Evolutionary conservation across 2,888 invertebrate genomes (phyloP).

Genomic region (Agrotis clavis): DNA sequence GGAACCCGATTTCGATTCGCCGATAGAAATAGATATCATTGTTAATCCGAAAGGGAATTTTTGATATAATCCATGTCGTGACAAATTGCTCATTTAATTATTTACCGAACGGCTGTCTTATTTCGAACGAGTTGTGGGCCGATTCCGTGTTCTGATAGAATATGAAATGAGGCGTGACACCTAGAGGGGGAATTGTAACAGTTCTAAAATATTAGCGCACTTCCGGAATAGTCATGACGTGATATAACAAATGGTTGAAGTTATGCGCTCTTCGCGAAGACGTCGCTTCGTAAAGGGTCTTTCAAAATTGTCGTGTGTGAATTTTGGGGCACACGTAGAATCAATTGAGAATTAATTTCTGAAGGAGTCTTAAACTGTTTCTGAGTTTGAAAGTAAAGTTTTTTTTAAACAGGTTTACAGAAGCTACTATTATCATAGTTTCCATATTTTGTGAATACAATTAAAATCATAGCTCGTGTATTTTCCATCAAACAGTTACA

Average conservation of each 20-base stretch:
- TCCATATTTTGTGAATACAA: not conserved
- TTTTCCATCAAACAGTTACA: too few species aligned
- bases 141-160: slow-evolving; percentile 64
- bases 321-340: slow-evolving; percentile 9
- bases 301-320: slow-evolving; percentile 15
- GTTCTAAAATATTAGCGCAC: slow-evolving; percentile 58
- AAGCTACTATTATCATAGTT: not conserved
- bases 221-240: slow-evolving; percentile 49
- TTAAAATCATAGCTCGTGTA: too few species aligned
- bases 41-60: slow-evolving; percentile 49
- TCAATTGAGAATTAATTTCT: not conserved
- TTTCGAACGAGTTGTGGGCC: slow-evolving; percentile 40
- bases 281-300: slow-evolving; percentile 26
- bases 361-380: too few species aligned
- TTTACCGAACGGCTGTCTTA: slow-evolving; percentile 54
- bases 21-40: slow-evolving; percentile 23
- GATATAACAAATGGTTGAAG: slow-evolving; percentile 44
- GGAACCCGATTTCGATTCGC: not conserved
- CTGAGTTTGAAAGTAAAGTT: too few species aligned
- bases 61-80: slow-evolving; percentile 39
- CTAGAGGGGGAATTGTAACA: slow-evolving; percentile 19
- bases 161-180: slow-evolving; percentile 64
- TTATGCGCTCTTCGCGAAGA: slow-evolving; percentile 34
- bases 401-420: too few species aligned
- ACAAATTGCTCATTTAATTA: slow-evolving; percentile 62